Conservation (phyloP, 2,113 vertebrate genomes). For the Coryphaenoides rupestris region DNA sequence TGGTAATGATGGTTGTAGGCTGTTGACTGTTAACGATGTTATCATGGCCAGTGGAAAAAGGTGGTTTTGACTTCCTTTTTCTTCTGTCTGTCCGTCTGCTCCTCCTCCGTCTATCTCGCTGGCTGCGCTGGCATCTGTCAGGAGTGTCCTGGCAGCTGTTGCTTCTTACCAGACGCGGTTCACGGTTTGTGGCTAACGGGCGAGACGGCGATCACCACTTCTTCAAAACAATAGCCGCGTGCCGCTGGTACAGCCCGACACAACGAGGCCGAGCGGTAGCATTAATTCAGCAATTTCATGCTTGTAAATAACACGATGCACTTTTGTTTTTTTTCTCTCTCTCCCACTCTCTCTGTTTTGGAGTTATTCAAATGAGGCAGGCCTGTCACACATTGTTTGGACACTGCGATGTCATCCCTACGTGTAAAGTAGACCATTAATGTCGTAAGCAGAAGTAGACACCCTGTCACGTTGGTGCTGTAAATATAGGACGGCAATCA, state of each 20-base stretch:
- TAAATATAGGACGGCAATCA: too few relatives aligned
- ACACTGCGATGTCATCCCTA: too few relatives aligned
- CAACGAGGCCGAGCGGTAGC: constrained; percentile 31
- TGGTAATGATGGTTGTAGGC: too few relatives aligned
- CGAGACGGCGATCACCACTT: constrained; percentile 56
- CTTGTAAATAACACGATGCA: too few relatives aligned
- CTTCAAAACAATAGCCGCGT: constrained; percentile 48
- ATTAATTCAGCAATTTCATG: constrained; percentile 57
- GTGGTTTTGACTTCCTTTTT: neutral
- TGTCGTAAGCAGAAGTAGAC: too few relatives aligned
- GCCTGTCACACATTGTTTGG: neutral
- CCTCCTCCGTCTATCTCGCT: constrained; percentile 13
- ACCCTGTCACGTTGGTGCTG: too few relatives aligned
- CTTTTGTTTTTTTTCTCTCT: constrained; percentile 24
- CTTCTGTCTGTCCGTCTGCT: constrained; percentile 1
- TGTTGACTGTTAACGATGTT: too few relatives aligned
- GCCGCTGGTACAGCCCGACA: constrained; percentile 40
- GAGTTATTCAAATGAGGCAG: constrained; percentile 39
- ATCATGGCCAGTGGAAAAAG: neutral
- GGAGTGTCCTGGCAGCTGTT: constrained; percentile 78
- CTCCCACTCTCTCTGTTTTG: neutral
- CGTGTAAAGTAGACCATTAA: too few relatives aligned
- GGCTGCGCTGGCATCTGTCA: constrained; percentile 71
- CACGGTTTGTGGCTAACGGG: constrained; percentile 62
- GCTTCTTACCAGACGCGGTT: constrained; percentile 61